Evolutionary conservation across 2,113 vertebrate species (phyloP), one percentile per base, ranked within the genome.

Genomic region (Erpornis zantholeuca): DNA sequence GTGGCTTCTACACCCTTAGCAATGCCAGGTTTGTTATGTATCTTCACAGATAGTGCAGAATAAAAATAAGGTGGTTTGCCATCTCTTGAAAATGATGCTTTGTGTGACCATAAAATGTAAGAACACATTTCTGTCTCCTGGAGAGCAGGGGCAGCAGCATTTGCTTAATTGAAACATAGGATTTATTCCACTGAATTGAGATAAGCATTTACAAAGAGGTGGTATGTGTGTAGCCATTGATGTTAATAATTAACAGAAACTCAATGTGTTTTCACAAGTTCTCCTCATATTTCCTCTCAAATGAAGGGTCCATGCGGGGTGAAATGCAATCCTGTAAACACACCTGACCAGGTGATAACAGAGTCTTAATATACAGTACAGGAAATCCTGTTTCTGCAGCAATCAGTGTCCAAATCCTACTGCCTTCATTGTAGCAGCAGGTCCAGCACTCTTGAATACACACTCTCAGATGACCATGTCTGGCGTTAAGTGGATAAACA

Each of bases 1-100:
- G 36, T 0, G 0, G 24, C 19, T 65, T 73, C 21, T 64, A 7
- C 22, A 31, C 29, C 53, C 9, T 36, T 44, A 28, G 47, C 0
- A 0, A 45, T 54, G n/a, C 12, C 28, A 13, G 21, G 29, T 78
- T 85, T 86, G 38, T 71, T 75, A 33, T 63, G 11, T 27, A 20
- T 81, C 45, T 54, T 78, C 47, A 33, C 6, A 35, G 45, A 33
- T 27, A 29, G 57, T 65, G 13, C 24, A 70, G 54, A 63, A 38
- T 50, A 27, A 45, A 65, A 86, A 23, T 21, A n/a, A 88, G 23
- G 4, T 2, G 1, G 5, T 53, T 84, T 86, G 77, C 16, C 57
- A 27, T 76, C n/a, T 64, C 36, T 56, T 56, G 54, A 33, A 28
- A 44, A 25, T 9, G 17, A 49, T 63, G 52, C 42, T 91, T 72